Evolutionary conservation across 2,113 vertebrate genomes (phyloP).

Genomic region (Azemiops feae): DNA sequence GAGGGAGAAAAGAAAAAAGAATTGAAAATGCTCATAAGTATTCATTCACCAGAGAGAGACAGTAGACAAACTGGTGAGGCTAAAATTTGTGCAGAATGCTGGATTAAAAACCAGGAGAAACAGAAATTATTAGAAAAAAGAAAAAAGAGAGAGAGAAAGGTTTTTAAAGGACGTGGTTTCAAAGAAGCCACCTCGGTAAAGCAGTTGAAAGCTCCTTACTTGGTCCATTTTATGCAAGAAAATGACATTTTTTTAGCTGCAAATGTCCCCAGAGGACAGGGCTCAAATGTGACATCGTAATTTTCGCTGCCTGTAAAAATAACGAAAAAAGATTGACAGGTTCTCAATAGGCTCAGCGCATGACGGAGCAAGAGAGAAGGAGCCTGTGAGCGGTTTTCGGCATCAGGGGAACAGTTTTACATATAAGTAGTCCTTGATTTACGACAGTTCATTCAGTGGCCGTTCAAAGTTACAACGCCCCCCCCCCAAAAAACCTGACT

Average conservation of each 20-base stretch:
- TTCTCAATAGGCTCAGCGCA: too few species aligned
- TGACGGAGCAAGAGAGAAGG: background rate
- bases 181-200: background rate
- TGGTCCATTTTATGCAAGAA: background rate
- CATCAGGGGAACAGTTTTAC: background rate
- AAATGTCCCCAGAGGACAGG: background rate
- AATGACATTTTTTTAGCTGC: background rate
- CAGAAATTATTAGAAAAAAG: background rate
- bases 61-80: too few species aligned
- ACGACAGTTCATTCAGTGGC: too few species aligned
- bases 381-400: background rate
- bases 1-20: too few species aligned
- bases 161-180: background rate
- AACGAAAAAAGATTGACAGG: background rate
- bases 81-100: too few species aligned
- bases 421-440: too few species aligned
- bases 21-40: too few species aligned
- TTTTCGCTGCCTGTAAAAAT: constrained; percentile 9
- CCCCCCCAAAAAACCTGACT: too few species aligned
- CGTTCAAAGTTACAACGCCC: too few species aligned
- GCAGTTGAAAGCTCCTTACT: background rate
- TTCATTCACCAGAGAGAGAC: too few species aligned
- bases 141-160: too few species aligned
- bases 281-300: background rate
- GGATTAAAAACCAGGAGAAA: background rate